phyloP scores from a whole-genome alignment of 2,888 invertebrate species.

The Eristalinus aeneus region DNA sequence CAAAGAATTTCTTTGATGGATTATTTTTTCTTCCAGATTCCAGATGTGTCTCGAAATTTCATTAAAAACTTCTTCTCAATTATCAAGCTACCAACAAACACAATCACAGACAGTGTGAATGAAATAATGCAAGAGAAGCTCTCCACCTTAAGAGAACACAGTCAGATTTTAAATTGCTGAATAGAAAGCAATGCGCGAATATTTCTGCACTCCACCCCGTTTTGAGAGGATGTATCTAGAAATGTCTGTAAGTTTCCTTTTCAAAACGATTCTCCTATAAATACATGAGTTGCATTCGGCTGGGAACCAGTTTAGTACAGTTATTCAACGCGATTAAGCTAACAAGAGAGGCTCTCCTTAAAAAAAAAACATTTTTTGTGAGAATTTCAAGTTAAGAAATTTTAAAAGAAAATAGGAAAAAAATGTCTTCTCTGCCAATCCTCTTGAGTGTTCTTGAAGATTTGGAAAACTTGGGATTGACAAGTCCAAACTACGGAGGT shows the following conservation, averaged over 20 bases:
- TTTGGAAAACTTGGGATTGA: conserved; percentile 41
- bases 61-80: not conserved
- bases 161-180: not conserved
- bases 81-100: not conserved
- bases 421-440: conserved; percentile 51
- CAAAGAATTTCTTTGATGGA: no score
- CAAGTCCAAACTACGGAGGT: conserved; percentile 37
- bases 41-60: not conserved
- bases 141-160: not conserved
- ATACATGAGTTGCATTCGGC: conserved; percentile 9
- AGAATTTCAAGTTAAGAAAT: not conserved
- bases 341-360: not conserved
- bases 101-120: not conserved
- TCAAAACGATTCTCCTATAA: conserved; percentile 41
- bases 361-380: not conserved
- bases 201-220: not conserved
- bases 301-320: conserved; percentile 32
- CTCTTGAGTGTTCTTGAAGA: conserved; percentile 51
- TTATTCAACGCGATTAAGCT: not conserved
- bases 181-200: not conserved
- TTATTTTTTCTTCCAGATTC: not conserved
- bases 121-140: not conserved
- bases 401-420: conserved; percentile 4
- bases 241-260: conserved; percentile 39
- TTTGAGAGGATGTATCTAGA: conserved; percentile 33